These are phyloP conservation scores for Zoanthus sociatus DNA, from an alignment of 92 coral and sea anemone species.

Conservation along the genomic window DNA sequence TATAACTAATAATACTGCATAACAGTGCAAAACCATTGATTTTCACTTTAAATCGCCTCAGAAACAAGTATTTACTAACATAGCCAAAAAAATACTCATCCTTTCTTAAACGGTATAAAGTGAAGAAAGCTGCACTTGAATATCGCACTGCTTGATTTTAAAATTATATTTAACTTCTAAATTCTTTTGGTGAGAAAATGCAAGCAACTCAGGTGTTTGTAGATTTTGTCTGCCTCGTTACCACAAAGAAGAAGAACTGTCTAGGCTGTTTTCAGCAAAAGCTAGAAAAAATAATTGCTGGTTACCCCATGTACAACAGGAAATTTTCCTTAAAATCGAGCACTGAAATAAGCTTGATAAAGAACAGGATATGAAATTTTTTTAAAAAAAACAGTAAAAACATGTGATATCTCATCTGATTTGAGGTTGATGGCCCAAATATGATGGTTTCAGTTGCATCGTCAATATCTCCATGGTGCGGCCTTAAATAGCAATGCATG, in stretches of 20 bases:
- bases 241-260: neutral
- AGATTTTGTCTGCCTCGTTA: neutral
- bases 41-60: neutral
- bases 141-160: neutral
- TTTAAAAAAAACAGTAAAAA: conserved; percentile 13
- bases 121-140: conserved; percentile 4
- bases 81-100: neutral
- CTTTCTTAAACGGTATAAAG: neutral
- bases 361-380: conserved; percentile 14
- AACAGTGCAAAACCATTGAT: neutral
- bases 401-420: conserved; percentile 12
- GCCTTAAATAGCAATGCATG: conserved; percentile 24
- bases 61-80: neutral
- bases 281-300: neutral
- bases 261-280: neutral
- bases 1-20: neutral
- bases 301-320: neutral
- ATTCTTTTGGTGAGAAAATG: neutral
- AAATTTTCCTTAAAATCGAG: neutral
- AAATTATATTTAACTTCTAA: neutral
- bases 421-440: conserved; percentile 28
- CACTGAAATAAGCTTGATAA: neutral
- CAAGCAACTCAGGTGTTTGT: neutral
- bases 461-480: conserved; percentile 29
- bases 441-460: conserved; percentile 23